These are phyloP conservation scores for Lethenteron reissneri DNA, from an alignment of 2,113 vertebrate genomes.

Conservation along the genomic window DNA sequence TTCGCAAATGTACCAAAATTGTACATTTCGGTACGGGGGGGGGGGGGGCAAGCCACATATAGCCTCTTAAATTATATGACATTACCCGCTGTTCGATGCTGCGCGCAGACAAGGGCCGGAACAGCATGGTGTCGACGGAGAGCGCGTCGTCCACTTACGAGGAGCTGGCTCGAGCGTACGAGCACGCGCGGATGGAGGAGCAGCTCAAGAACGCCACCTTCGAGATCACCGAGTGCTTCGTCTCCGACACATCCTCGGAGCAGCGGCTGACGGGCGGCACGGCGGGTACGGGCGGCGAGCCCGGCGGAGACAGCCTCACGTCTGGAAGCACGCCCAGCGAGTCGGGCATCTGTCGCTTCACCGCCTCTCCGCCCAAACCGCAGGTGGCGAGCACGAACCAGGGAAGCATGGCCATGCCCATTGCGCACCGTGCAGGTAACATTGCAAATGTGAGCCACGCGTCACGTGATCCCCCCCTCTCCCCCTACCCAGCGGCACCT, in stretches of 20 bases:
- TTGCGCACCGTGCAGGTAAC: slow-evolving; percentile 84
- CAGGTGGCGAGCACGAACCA: slow-evolving; percentile 40
- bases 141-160: slow-evolving; percentile 83
- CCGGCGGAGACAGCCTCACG: slow-evolving; percentile 83
- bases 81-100: too few species aligned
- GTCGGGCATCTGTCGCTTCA: slow-evolving; percentile 50
- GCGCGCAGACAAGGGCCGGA: slow-evolving; percentile 65
- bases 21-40: too few species aligned
- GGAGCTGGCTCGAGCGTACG: slow-evolving; percentile 70
- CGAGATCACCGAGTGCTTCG: slow-evolving; percentile 90
- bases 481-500: not conserved
- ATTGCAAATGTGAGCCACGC: slow-evolving; percentile 20
- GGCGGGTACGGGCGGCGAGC: slow-evolving; percentile 49
- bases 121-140: slow-evolving; percentile 97
- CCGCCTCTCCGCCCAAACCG: slow-evolving; percentile 42
- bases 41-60: too few species aligned
- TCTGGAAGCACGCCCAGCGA: slow-evolving; percentile 62
- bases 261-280: slow-evolving; percentile 30
- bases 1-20: too few species aligned
- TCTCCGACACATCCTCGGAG: slow-evolving; percentile 78
- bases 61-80: too few species aligned
- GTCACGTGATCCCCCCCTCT: not conserved
- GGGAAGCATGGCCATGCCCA: slow-evolving; percentile 86
- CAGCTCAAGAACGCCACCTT: slow-evolving; percentile 88
- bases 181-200: slow-evolving; percentile 82